Evolutionary conservation across 1,140 invertebrate genomes (phyloP).

Genomic region (Papilio polytes): DNA sequence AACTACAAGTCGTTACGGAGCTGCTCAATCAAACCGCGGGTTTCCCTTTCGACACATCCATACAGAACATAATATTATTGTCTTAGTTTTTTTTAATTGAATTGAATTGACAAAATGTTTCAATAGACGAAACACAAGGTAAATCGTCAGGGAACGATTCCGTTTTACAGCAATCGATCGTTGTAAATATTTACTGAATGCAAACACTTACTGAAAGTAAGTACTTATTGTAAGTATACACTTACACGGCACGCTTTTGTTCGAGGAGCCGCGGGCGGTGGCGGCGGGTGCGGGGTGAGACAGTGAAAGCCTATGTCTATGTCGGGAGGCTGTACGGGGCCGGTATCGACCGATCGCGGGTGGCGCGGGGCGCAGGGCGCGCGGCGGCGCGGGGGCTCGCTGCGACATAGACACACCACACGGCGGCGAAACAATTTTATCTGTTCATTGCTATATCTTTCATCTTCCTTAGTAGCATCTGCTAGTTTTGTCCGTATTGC

Average conservation of each 20-base stretch:
- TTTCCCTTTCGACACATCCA: too few species aligned
- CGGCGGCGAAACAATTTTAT: too few species aligned
- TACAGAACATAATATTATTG: too few species aligned
- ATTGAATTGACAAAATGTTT: too few species aligned
- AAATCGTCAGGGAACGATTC: neutral
- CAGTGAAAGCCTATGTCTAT: too few species aligned
- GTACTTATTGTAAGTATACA: neutral
- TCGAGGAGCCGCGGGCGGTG: neutral
- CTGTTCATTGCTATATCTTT: neutral
- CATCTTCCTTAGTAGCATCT: neutral
- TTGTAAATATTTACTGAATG: neutral
- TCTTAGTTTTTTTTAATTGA: too few species aligned
- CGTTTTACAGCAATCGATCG: neutral
- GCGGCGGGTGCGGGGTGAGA: neutral
- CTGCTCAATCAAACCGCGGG: too few species aligned
- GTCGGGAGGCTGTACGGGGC: too few species aligned
- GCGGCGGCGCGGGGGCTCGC: neutral
- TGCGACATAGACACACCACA: neutral
- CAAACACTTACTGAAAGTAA: neutral
- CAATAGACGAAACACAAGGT: too few species aligned
- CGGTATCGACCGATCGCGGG: neutral
- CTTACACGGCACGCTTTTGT: neutral
- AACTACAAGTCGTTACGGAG: too few species aligned
- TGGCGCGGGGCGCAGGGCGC: neutral
- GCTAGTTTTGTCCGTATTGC: neutral